Percentiles rank a stretch among this genome's conserved stretches.
Conservation (phyloP, 2,797 vertebrate genomes). For the Epinephelus coioides region DNA sequence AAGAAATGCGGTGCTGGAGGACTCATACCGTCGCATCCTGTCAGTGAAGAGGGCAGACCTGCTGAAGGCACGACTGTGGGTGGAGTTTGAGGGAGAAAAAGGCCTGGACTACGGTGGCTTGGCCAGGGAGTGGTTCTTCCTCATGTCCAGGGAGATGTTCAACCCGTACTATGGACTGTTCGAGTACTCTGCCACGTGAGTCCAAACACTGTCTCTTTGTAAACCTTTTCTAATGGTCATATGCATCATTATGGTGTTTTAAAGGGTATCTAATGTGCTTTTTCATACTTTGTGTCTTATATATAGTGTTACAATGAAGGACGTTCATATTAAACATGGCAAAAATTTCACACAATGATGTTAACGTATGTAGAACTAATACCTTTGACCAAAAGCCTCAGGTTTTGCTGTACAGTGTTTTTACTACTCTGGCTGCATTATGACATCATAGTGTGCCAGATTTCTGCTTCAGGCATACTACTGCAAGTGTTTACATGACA, state of each 20-base stretch:
- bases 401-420: too few relatives aligned
- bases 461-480: too few relatives aligned
- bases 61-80: constrained; percentile 96
- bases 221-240: not conserved
- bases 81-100: constrained; percentile 97
- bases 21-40: constrained; percentile 95
- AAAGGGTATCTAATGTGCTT: not conserved
- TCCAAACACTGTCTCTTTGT: constrained; percentile 49
- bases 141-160: constrained; percentile 99
- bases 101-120: constrained; percentile 97
- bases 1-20: constrained; percentile 92
- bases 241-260: not conserved
- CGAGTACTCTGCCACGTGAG: constrained; percentile 98
- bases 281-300: too few relatives aligned
- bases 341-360: too few relatives aligned
- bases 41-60: constrained; percentile 92
- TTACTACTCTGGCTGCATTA: too few relatives aligned
- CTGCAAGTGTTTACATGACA: too few relatives aligned
- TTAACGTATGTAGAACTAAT: too few relatives aligned
- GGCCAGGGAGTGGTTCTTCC: constrained; percentile 98
- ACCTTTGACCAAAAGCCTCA: too few relatives aligned
- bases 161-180: constrained; percentile 98
- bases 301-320: too few relatives aligned
- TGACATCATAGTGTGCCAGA: too few relatives aligned
- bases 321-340: too few relatives aligned